Evolutionary conservation across 2,797 vertebrate genomes (phyloP), one percentile per base, ranked within the genome.

Genomic region (Odontamblyopus rebecca): DNA sequence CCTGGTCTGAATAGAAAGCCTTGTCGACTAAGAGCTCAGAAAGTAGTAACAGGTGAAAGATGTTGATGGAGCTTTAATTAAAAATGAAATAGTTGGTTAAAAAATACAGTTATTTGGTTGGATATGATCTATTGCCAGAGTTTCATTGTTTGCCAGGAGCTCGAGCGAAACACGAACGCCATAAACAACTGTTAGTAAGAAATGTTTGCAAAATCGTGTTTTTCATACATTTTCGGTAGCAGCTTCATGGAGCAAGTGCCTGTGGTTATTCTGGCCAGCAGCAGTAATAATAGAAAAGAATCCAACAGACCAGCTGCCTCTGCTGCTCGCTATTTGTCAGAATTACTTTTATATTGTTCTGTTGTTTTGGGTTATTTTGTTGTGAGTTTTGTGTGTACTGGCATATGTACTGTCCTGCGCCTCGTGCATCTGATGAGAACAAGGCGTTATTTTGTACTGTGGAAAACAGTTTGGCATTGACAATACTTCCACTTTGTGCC

Each of bases 381-480:
- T 57, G 8, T 57, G 54, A 48, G 44, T 13, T 57, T 26, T 57
- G n/a, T 27, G 6, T 57, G 53, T 54, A 54, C 53, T 15, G 53
- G 19, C 19, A 54, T 23, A 23, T 48, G 44, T 54, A 54, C 53
- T n/a, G 53, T 54, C 51, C 51, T n/a, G 51, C 9, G 5, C 19
- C 19, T 6, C 18, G 51, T 53, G 51, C 8, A n/a, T 53, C 19
- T 53, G 6, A 53, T n/a, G 51, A n/a, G 51, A n/a, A 9, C 19
- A 7, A 53, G 51, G 48, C 16, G 6, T 19, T 23, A 56, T 26
- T 26, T 56, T 56, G n/a, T 56, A 11, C n/a, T 26, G 23, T 26
- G n/a, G 53, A 54, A 54, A n/a, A 54, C 53, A 54, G n/a, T 54
- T 54, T 54, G 53, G 18, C 18, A 54, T 54, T 54, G 53, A 54